Base-by-base conservation (phyloP, 2,888 invertebrate species). In the Tetranychus truncatus region DNA sequence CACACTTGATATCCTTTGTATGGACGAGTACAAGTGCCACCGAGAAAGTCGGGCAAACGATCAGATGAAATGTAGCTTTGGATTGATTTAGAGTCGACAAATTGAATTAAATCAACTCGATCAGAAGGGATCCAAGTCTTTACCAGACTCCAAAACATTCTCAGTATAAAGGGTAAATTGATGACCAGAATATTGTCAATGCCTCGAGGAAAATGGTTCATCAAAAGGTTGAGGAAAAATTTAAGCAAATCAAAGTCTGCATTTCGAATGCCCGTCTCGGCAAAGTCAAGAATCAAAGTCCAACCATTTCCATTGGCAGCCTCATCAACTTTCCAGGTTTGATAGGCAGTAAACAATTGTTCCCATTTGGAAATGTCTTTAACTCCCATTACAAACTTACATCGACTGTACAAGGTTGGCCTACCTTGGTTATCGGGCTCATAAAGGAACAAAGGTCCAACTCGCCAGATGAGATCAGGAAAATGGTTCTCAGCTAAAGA, bases 381-480 rank as follows among this genome's bases (percentile, higher is more conserved):
- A n/a, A 72, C 72, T n/a, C 72, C n/a, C 18, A 72, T n/a, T 6
- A 72, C 72, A 46, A 72, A 72, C 20, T 72, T 72, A 46, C 45
- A 45, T 18, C 72, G 72, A 15, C 18, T n/a, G 45, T 72, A 72
- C 24, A 76, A 9, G 8, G 74, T 66, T 9, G 55, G 73, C 0
- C 73, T 66, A 6, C 71, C 74, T 20, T 66, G 46, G 9, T 46
- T 65, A 75, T 76, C 76, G 21, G 46, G 73, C 18, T 74, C 76
- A 55, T 75, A 75, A 8, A 71, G 69, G 71, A 76, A 45, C 18
- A 76, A 72, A 45, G 72, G 72, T 21, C 76, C 76, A 71, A 73
- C 69, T 65, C 72, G 67, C 34, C 73, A 76, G 67, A 75, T 75
- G 20, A 75, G 75, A 69, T 73, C 75, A 9, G 76, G 76, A 75